These are phyloP conservation scores for Bombyx mandarina DNA, from an alignment of 1,140 invertebrate species.

Conservation along the genomic window DNA sequence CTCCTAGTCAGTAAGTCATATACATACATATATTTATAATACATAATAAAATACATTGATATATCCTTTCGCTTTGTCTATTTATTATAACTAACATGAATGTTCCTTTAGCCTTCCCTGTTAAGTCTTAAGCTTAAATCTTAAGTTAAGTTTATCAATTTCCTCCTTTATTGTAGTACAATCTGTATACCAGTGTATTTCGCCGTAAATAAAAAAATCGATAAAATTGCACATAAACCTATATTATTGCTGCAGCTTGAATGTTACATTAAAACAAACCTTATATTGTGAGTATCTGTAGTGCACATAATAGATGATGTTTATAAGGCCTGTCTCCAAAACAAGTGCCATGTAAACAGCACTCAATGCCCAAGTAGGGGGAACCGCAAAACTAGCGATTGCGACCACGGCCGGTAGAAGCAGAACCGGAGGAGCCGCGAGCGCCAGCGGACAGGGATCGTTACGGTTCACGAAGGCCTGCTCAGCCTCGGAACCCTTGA, in stretches of 20 bases:
- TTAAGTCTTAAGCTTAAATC: no score
- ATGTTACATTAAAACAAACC: slow-evolving; percentile 17
- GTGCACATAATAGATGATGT: slow-evolving; percentile 42
- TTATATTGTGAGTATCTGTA: slow-evolving; percentile 47
- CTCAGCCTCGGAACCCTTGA: slow-evolving; percentile 77
- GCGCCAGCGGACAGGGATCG: slow-evolving; percentile 59
- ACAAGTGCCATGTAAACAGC: slow-evolving; percentile 44
- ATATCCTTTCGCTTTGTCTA: no score
- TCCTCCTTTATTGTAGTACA: no score
- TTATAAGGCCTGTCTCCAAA: slow-evolving; percentile 42
- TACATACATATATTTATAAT: no score
- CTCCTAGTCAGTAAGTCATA: no score
- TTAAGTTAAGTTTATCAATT: no score
- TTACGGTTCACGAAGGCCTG: slow-evolving; percentile 74
- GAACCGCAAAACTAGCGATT: slow-evolving; percentile 41
- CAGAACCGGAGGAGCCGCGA: slow-evolving; percentile 72
- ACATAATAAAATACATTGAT: no score
- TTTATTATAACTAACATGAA: no score
- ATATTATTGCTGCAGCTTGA: neutral
- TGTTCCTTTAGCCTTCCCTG: no score
- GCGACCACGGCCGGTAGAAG: slow-evolving; percentile 42
- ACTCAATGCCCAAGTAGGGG: slow-evolving; percentile 35
- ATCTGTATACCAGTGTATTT: no score
- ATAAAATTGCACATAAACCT: no score
- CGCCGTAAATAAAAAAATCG: no score